Conservation (phyloP, 2,888 invertebrate genomes). For the Platycnemis pennipes region DNA sequence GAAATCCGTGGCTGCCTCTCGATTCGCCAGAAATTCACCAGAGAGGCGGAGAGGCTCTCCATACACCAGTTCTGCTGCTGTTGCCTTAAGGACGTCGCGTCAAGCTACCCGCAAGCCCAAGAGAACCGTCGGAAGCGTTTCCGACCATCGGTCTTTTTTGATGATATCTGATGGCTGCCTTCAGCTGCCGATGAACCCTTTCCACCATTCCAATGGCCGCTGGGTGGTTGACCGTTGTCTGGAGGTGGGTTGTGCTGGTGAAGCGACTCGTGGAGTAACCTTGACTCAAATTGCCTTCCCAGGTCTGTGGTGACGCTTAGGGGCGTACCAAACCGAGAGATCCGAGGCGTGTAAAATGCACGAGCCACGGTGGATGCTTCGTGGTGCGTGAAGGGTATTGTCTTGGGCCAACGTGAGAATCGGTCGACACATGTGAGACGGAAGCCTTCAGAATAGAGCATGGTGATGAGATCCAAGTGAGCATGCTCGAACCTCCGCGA, state of each 20-base stretch:
- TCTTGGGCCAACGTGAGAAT: no score
- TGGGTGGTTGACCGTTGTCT: background rate
- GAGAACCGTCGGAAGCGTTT: constrained; percentile 75
- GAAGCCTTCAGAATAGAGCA: no score
- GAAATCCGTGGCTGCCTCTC: background rate
- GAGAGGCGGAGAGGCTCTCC: constrained; percentile 62
- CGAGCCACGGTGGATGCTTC: no score
- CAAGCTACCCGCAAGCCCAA: constrained; percentile 75
- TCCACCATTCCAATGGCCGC: background rate
- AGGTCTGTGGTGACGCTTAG: no score
- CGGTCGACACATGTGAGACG: no score
- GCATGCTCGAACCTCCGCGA: no score
- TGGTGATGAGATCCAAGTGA: no score
- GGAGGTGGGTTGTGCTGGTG: background rate
- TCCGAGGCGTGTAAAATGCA: no score
- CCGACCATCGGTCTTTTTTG: constrained; percentile 72
- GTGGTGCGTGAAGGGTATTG: no score
- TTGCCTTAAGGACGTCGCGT: constrained; percentile 75
- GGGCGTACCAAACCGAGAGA: no score
- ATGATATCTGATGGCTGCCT: background rate
- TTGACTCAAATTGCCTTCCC: no score
- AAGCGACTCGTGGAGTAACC: no score
- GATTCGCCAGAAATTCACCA: background rate
- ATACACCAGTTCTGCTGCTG: constrained; percentile 76
- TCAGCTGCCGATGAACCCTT: background rate